phyloP scores from a whole-genome alignment of 2,888 invertebrate genomes.

The Crocallis elinguaria region DNA sequence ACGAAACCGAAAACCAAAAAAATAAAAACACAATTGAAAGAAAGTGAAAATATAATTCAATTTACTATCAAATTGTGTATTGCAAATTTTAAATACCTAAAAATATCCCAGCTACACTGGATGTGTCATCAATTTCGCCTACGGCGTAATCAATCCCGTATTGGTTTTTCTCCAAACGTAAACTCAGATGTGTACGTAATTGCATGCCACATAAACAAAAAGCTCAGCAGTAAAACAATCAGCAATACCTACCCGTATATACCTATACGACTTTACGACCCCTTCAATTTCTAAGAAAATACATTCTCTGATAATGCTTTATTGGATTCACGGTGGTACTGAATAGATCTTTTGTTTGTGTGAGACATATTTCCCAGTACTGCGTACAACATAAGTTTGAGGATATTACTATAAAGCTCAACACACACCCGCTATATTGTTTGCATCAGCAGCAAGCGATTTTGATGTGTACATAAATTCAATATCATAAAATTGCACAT shows the following conservation, averaged over 20 bases:
- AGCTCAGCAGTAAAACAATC: slow-evolving; percentile 18
- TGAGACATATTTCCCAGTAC: not conserved
- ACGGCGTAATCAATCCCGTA: not conserved
- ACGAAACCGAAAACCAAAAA: too few relatives aligned
- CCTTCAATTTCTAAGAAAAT: slow-evolving; percentile 10
- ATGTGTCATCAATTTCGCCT: not conserved
- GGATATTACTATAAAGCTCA: too few relatives aligned
- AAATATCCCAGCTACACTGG: too few relatives aligned
- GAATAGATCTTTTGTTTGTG: slow-evolving; percentile 20
- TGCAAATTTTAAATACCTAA: too few relatives aligned
- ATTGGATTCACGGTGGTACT: slow-evolving; percentile 20
- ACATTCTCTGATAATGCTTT: slow-evolving; percentile 22
- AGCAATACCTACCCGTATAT: slow-evolving; percentile 20
- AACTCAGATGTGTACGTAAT: slow-evolving; percentile 10
- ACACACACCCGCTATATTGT: too few relatives aligned
- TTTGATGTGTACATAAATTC: too few relatives aligned
- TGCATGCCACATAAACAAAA: slow-evolving; percentile 22
- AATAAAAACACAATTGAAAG: too few relatives aligned
- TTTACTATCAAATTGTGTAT: too few relatives aligned
- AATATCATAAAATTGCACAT: too few relatives aligned
- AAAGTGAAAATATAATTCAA: too few relatives aligned
- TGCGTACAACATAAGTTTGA: too few relatives aligned
- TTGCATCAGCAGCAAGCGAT: too few relatives aligned
- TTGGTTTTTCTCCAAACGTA: slow-evolving; percentile 2
- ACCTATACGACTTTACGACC: slow-evolving; percentile 20